Evolutionary conservation across 2,113 vertebrate genomes (phyloP).

Genomic region (Peucedramus taeniatus): DNA sequence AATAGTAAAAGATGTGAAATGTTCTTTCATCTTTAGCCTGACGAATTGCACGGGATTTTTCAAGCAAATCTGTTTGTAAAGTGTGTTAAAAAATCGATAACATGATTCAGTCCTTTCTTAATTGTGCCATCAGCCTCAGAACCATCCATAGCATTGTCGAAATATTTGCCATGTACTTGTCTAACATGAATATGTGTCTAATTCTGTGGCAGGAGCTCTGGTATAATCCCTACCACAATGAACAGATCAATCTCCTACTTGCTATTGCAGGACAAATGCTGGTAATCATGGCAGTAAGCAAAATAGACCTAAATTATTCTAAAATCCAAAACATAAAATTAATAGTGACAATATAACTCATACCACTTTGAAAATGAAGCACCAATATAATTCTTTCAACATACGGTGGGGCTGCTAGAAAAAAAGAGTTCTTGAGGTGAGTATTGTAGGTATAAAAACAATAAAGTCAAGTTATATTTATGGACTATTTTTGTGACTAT

Average conservation of each 20-base stretch:
- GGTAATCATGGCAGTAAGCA: not conserved
- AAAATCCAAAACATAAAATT: not conserved
- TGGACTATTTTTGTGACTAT: not conserved
- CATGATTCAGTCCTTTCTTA: not conserved
- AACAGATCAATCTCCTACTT: not conserved
- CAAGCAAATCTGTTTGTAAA: conserved; percentile 75
- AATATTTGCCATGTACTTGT: not conserved
- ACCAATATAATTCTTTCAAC: not conserved
- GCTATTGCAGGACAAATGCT: not conserved
- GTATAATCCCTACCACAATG: not conserved
- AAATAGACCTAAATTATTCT: not conserved
- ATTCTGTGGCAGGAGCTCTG: not conserved
- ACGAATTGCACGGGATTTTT: conserved; percentile 80
- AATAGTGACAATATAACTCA: not conserved
- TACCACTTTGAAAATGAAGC: not conserved
- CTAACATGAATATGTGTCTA: not conserved
- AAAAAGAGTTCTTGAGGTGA: not conserved
- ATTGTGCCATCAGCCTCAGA: not conserved
- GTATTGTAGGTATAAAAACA: not conserved
- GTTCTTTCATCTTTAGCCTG: conserved; percentile 80
- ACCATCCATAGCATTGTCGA: not conserved
- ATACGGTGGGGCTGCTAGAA: not conserved
- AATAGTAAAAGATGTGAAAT: conserved; percentile 82
- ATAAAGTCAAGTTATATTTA: not conserved
- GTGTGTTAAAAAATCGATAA: conserved; percentile 29